Conservation (phyloP, 2,888 invertebrate genomes). For the Muschampia plurimacula region DNA sequence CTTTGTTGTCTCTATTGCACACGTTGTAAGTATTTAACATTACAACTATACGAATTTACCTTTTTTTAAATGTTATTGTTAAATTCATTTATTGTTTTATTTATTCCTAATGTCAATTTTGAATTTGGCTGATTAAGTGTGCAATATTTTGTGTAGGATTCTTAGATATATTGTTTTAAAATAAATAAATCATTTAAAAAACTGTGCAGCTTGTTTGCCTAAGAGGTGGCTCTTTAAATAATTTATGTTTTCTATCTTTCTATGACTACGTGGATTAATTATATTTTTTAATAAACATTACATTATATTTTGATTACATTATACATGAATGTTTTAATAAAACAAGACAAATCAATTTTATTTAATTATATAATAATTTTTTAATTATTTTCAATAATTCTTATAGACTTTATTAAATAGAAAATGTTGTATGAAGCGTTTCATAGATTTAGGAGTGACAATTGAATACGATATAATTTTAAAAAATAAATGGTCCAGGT, state of each 20-base stretch:
- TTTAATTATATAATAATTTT: no score
- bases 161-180: neutral
- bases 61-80: constrained; percentile 8
- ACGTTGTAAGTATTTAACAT: neutral
- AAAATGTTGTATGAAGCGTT: no score
- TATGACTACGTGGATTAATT: no score
- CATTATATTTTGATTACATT: no score
- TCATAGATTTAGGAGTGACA: no score
- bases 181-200: constrained; percentile 12
- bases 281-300: no score
- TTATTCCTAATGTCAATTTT: constrained; percentile 38
- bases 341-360: no score
- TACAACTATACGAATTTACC: neutral
- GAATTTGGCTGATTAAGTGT: constrained; percentile 57
- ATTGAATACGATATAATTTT: no score
- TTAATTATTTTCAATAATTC: no score
- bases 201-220: neutral
- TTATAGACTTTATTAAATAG: no score
- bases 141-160: constrained; percentile 61
- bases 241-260: neutral
- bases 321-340: no score
- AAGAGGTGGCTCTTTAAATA: neutral
- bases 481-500: no score
- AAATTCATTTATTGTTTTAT: constrained; percentile 22
- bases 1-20: neutral